These are phyloP conservation scores for Drosophila micromelanica DNA, from an alignment of 1,140 invertebrate genomes.

Conservation along the genomic window DNA sequence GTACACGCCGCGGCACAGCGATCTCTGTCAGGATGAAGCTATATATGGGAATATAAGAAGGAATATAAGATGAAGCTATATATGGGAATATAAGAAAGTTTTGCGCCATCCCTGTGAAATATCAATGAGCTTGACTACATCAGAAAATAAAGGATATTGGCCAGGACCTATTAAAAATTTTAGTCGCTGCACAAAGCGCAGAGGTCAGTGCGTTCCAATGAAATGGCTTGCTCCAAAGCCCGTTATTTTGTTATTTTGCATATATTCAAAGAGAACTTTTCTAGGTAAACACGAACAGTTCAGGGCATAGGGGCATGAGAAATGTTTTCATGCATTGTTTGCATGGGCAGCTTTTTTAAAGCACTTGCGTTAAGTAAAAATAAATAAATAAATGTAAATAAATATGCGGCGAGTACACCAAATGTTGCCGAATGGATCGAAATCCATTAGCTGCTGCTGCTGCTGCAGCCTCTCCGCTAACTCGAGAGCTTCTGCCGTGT, in stretches of 20 bases:
- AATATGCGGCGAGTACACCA: slow-evolving; percentile 41
- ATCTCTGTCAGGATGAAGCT: background rate
- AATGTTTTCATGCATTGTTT: slow-evolving; percentile 60
- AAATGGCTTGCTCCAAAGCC: no score
- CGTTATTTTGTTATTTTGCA: slow-evolving; percentile 76
- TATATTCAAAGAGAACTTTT: slow-evolving; percentile 46
- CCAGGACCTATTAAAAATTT: no score
- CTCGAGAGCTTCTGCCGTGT: slow-evolving; percentile 44
- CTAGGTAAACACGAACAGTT: slow-evolving; percentile 16
- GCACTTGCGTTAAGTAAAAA: slow-evolving; percentile 73
- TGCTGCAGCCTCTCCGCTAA: background rate
- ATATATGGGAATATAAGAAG: no score
- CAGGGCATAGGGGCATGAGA: slow-evolving; percentile 1
- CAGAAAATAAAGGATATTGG: no score
- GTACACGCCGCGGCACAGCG: no score
- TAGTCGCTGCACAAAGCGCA: no score
- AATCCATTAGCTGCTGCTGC: slow-evolving; percentile 66
- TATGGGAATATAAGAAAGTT: no score
- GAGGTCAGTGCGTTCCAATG: no score
- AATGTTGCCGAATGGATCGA: slow-evolving; percentile 32
- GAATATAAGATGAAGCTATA: background rate
- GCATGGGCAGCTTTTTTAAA: slow-evolving; percentile 60
- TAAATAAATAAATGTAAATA: slow-evolving; percentile 73
- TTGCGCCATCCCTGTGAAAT: no score
- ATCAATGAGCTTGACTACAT: no score